A percentile compares a stretch with the other conserved stretches of the same genome.
Evolutionary conservation across 2,888 invertebrate genomes (phyloP).

Genomic region (Harpagoxenus sublaevis): DNA sequence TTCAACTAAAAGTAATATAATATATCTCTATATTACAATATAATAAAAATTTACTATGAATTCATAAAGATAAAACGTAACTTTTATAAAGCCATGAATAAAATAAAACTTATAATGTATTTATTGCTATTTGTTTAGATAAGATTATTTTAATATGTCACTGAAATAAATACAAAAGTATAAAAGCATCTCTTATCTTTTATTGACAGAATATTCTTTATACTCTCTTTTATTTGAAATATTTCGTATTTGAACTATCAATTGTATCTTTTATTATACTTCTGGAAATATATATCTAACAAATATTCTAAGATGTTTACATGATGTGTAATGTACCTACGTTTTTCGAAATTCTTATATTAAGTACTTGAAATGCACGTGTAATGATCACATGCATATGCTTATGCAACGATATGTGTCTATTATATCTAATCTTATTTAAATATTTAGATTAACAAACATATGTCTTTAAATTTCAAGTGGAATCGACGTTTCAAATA

Average conservation of each 20-base stretch:
- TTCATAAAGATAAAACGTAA: neutral
- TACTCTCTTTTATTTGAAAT: neutral
- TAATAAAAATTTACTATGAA: neutral
- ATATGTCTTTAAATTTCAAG: conserved; percentile 18
- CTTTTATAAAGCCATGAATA: neutral
- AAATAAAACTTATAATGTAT: neutral
- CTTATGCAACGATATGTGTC: no score
- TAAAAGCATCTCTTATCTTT: neutral
- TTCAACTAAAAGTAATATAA: neutral
- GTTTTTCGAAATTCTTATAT: neutral
- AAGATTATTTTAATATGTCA: neutral
- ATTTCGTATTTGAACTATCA: neutral
- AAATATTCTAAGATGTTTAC: neutral
- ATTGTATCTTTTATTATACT: neutral
- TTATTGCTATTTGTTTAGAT: neutral
- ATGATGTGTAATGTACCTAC: neutral
- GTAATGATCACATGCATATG: neutral
- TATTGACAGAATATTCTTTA: neutral
- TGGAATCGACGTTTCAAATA: conserved; percentile 21
- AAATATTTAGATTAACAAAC: conserved; percentile 9
- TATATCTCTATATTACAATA: neutral
- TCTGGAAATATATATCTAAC: neutral
- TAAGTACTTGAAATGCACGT: neutral
- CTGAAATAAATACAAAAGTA: neutral
- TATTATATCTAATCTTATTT: neutral